These are phyloP conservation scores for Aspidoscelis tigris DNA, from an alignment of 2,113 vertebrate genomes.

Conservation along the genomic window DNA sequence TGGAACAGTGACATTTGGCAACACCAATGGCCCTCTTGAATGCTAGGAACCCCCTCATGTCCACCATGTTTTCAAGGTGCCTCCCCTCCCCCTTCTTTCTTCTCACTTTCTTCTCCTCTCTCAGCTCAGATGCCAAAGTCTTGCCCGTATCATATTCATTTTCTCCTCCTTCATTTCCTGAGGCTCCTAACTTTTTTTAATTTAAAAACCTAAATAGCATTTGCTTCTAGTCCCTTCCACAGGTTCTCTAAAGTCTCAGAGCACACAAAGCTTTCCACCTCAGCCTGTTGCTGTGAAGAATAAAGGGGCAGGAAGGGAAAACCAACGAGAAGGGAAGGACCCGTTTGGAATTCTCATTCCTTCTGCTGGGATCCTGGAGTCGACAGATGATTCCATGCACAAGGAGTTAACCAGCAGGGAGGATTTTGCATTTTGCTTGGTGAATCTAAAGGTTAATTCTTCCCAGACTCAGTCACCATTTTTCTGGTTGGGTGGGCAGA, in stretches of 20 bases:
- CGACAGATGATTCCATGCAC: not conserved
- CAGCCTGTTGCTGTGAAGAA: not conserved
- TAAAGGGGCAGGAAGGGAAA: not conserved
- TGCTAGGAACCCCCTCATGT: too few species aligned
- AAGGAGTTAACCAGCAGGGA: conserved; percentile 47
- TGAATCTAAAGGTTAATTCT: conserved; percentile 59
- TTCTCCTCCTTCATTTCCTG: too few species aligned
- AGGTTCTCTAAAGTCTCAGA: not conserved
- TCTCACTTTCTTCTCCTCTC: too few species aligned
- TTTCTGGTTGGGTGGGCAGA: conserved; percentile 66
- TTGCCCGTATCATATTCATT: too few species aligned
- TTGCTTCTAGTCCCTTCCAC: too few species aligned
- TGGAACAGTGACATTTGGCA: too few species aligned
- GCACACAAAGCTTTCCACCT: not conserved
- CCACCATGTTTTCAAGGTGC: too few species aligned
- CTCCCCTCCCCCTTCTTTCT: too few species aligned
- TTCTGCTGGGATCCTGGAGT: not conserved
- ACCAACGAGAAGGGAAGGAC: not conserved
- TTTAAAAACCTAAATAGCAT: too few species aligned
- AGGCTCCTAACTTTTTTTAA: not conserved
- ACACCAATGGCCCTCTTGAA: too few species aligned
- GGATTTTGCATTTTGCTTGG: not conserved
- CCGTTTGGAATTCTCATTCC: not conserved
- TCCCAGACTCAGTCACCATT: conserved; percentile 52
- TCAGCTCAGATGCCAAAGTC: too few species aligned